Conservation (phyloP, 2,888 invertebrate genomes). For the Leucophenga montana region DNA sequence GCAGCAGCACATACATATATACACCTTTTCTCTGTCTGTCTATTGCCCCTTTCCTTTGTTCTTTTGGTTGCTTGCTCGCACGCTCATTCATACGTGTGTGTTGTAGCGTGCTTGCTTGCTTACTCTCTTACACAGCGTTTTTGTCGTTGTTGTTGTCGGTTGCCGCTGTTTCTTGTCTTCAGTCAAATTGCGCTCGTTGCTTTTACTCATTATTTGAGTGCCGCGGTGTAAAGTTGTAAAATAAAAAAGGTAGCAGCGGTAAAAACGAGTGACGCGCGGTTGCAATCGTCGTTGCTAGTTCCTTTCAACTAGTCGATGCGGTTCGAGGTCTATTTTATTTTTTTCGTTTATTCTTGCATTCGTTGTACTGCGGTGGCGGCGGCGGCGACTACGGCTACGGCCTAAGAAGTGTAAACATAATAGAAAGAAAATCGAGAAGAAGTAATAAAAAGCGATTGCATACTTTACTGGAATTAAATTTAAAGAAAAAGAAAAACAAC, state of each 20-base stretch:
- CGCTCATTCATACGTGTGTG: conserved; percentile 29
- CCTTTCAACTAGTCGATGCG: too few relatives aligned
- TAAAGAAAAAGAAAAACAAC: conserved; percentile 3
- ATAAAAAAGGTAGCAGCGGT: conserved; percentile 48
- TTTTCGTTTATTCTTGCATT: neutral
- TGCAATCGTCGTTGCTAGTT: neutral
- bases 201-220: conserved; percentile 71
- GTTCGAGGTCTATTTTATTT: conserved; percentile 4
- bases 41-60: conserved; percentile 25
- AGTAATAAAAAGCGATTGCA: neutral
- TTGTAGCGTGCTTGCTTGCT: conserved; percentile 47
- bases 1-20: too few relatives aligned
- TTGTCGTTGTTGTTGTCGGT: conserved; percentile 49
- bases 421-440: conserved; percentile 41
- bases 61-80: conserved; percentile 8
- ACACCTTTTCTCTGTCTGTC: conserved; percentile 19
- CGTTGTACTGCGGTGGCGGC: too few relatives aligned
- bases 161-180: conserved; percentile 59
- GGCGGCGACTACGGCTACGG: conserved; percentile 25
- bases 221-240: conserved; percentile 72
- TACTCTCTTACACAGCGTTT: conserved; percentile 48
- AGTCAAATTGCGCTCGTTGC: conserved; percentile 57
- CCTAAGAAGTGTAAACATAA: conserved; percentile 24
- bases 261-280: neutral
- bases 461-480: neutral